Evolutionary conservation across 2,797 vertebrate genomes (phyloP).

Genomic region (Lacerta viridis): DNA sequence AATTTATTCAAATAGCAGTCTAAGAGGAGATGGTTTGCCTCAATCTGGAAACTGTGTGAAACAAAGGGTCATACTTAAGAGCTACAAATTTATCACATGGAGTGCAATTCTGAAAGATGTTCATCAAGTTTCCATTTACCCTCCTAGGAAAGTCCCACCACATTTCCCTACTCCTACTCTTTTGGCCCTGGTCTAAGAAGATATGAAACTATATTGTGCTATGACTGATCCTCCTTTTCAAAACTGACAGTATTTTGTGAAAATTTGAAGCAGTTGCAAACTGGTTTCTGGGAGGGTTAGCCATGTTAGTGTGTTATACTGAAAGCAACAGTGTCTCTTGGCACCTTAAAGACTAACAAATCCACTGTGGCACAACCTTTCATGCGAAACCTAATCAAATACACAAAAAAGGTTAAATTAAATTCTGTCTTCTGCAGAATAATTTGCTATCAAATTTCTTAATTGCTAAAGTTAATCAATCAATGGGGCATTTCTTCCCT

Average conservation of each 20-base stretch:
- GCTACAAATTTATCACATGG: constrained; percentile 21
- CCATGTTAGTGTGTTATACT: neutral
- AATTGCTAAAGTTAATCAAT: too few relatives aligned
- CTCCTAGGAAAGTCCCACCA: constrained; percentile 72
- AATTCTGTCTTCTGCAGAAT: neutral
- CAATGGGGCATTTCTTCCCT: neutral
- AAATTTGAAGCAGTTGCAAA: neutral
- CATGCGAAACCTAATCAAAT: neutral
- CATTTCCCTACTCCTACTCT: constrained; percentile 55
- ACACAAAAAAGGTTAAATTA: neutral
- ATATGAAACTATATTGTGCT: neutral
- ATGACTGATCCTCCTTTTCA: neutral
- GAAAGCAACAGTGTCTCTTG: neutral
- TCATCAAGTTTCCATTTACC: constrained; percentile 61
- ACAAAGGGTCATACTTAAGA: neutral
- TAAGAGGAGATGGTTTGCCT: neutral
- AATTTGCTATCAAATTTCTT: neutral
- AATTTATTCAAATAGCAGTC: neutral
- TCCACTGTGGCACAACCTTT: neutral
- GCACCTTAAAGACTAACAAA: neutral
- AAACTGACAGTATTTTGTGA: neutral
- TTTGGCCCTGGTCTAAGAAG: neutral
- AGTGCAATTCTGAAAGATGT: constrained; percentile 8
- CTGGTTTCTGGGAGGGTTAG: neutral
- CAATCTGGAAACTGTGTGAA: neutral